A percentile compares a stretch with the other conserved stretches of the same genome.
Evolutionary conservation across 2,797 vertebrate species (phyloP).

Genomic region (Galago senegalensis): DNA sequence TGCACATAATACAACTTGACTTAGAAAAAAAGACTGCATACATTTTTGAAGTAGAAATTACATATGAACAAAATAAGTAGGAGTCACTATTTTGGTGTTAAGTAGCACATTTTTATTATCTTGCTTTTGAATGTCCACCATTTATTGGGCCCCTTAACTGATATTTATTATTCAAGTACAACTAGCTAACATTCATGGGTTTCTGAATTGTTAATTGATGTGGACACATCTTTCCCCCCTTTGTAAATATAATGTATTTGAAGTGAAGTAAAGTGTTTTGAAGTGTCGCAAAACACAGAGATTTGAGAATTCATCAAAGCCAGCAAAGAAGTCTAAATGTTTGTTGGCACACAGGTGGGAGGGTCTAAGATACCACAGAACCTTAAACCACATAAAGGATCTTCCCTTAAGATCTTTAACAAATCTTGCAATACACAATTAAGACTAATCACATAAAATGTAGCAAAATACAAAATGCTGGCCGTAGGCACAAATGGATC

Average conservation of each 20-base stretch:
- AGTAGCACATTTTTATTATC: conserved; percentile 27
- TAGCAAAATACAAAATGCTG: not conserved
- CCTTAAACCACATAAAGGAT: not conserved
- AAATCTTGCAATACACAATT: not conserved
- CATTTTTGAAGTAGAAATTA: conserved; percentile 34
- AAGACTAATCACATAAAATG: not conserved
- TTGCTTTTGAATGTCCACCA: not conserved
- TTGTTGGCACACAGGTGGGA: not conserved
- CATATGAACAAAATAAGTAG: not conserved
- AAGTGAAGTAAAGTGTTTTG: not conserved
- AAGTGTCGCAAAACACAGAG: conserved; percentile 9
- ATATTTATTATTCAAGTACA: conserved; percentile 43
- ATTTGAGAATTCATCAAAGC: not conserved
- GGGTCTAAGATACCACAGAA: not conserved
- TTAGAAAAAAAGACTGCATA: not conserved
- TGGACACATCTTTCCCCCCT: not conserved
- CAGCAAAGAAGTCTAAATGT: not conserved
- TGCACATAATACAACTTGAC: not conserved
- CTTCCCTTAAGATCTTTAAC: not conserved
- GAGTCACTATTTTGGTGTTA: not conserved
- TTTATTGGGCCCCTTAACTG: conserved; percentile 9
- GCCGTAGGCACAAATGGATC: not conserved
- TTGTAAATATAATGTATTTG: conserved; percentile 34
- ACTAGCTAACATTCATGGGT: conserved; percentile 7
- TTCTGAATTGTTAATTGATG: conserved; percentile 52